phyloP scores from a whole-genome alignment of 2,797 vertebrate species.

The Cossypha niveicapilla region DNA sequence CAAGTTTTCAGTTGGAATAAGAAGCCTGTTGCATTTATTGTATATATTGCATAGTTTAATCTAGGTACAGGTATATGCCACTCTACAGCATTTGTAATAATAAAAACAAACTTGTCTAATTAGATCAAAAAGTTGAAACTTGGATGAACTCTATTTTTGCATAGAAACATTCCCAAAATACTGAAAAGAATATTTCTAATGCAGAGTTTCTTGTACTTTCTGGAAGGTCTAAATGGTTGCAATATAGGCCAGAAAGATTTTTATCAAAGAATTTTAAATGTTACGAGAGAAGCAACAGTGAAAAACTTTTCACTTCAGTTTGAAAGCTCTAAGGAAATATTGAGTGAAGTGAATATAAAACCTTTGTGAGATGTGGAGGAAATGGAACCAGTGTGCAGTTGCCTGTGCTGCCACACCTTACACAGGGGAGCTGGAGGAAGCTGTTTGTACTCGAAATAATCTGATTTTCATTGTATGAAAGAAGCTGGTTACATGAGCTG shows the following conservation, averaged over 20 bases:
- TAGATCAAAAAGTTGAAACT: not conserved
- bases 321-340: not conserved
- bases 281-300: not conserved
- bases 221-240: not conserved
- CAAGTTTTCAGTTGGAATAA: not conserved
- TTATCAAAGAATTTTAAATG: not conserved
- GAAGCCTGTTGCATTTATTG: not conserved
- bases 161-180: not conserved
- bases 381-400: not conserved
- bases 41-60: not conserved
- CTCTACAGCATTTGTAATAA: not conserved
- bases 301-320: not conserved
- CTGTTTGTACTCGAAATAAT: not conserved
- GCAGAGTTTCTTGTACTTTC: not conserved
- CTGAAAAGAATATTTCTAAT: not conserved
- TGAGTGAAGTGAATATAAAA: not conserved
- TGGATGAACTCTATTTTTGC: not conserved
- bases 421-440: not conserved
- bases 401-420: not conserved
- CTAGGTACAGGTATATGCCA: not conserved
- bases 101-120: not conserved
- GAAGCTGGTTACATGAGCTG: not conserved
- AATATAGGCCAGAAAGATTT: not conserved
- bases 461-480: not conserved
- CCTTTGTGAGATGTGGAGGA: not conserved